Evolutionary conservation across 2,113 vertebrate genomes (phyloP).

Genomic region (Mesembrinibis cayennensis): DNA sequence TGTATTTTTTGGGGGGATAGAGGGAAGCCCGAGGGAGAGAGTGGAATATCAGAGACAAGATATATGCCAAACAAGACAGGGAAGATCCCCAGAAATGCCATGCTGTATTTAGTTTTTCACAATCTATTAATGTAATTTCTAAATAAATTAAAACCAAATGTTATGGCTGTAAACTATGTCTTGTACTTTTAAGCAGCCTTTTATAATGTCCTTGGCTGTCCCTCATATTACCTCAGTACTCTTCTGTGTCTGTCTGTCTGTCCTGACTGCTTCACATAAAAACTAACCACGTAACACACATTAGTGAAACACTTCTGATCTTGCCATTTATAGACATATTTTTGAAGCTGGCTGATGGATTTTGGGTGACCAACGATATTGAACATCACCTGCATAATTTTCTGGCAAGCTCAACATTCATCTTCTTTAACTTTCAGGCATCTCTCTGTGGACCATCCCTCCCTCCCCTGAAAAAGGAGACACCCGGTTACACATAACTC

Average conservation of each 20-base stretch:
- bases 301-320: not conserved
- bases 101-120: constrained; percentile 43
- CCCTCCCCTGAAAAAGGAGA: not conserved
- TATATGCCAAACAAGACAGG: not conserved
- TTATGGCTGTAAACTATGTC: not conserved
- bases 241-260: not conserved
- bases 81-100: constrained; percentile 39
- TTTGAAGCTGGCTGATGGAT: not conserved
- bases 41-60: constrained; percentile 22
- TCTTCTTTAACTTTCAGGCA: not conserved
- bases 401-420: not conserved
- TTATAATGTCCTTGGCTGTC: not conserved
- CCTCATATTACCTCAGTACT: not conserved
- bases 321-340: not conserved
- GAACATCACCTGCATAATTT: not conserved
- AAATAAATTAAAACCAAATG: constrained; percentile 47
- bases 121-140: constrained; percentile 56
- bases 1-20: not conserved
- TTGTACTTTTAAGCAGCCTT: not conserved
- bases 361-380: not conserved
- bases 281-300: not conserved
- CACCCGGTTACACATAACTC: not conserved
- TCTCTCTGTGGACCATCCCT: not conserved
- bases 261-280: not conserved
- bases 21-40: not conserved